Conservation (phyloP, 2,113 vertebrate genomes). For the Megaceryle torquata region DNA sequence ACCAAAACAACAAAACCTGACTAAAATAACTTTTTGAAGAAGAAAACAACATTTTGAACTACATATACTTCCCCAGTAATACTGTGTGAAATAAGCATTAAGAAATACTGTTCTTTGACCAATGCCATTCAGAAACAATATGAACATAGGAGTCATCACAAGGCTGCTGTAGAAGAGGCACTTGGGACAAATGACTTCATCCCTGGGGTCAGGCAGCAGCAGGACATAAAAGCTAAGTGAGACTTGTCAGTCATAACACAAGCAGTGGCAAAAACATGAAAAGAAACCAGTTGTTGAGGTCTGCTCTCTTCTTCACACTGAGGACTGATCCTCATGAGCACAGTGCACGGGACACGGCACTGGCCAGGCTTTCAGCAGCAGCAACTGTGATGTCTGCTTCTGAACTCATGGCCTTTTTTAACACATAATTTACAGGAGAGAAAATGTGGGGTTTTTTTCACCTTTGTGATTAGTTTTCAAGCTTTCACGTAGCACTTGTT, state of each 20-base stretch:
- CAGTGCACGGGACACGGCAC: fast-evolving
- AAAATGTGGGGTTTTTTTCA: neutral
- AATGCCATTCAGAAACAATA: neutral
- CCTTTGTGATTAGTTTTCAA: neutral
- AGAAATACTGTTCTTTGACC: neutral
- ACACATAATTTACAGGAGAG: neutral
- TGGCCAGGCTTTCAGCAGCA: neutral
- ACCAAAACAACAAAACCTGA: neutral
- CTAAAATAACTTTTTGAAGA: neutral
- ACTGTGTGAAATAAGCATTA: neutral
- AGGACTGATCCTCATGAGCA: neutral
- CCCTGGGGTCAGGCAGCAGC: neutral
- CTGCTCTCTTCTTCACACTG: fast-evolving
- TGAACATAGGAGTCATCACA: fast-evolving
- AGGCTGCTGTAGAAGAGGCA: neutral
- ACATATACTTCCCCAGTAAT: neutral
- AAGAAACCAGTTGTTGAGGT: neutral
- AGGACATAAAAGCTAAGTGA: neutral
- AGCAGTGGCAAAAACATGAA: neutral
- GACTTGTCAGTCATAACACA: neutral
- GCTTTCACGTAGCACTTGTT: neutral
- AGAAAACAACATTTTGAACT: neutral
- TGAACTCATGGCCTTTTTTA: neutral
- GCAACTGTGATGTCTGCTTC: neutral
- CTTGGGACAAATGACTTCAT: neutral